A percentile compares a stretch with the other conserved stretches of the same genome.
Conservation (phyloP, 2,797 vertebrate genomes). For the Notolabrus celidotus region DNA sequence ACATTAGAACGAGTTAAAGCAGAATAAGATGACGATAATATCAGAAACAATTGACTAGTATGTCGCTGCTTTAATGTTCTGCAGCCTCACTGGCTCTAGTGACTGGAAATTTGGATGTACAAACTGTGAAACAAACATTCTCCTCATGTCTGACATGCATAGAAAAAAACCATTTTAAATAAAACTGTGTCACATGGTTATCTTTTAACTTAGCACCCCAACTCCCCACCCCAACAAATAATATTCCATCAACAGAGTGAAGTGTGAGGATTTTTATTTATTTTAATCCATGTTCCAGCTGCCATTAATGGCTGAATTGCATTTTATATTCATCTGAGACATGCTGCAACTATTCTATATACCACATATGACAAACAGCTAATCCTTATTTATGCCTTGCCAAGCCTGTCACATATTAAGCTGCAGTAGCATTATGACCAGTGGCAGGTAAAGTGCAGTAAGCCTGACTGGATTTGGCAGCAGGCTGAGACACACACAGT, state of each 20-base stretch:
- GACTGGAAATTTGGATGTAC: not conserved
- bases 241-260: conserved; percentile 37
- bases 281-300: conserved; percentile 75
- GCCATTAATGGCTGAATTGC: conserved; percentile 78
- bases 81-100: not conserved
- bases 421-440: conserved; percentile 74
- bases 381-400: conserved; percentile 82
- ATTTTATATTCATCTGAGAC: conserved; percentile 73
- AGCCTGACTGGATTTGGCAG: conserved; percentile 81
- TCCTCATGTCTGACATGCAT: too few species aligned
- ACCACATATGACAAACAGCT: conserved; percentile 75
- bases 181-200: conserved; percentile 61
- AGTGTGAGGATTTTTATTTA: conserved; percentile 66
- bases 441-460: conserved; percentile 83
- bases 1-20: too few species aligned
- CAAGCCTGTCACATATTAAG: conserved; percentile 77
- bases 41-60: too few species aligned
- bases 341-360: conserved; percentile 74
- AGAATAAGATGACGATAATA: too few species aligned
- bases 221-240: conserved; percentile 27
- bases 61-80: not conserved
- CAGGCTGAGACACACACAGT: conserved; percentile 59
- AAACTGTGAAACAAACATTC: not conserved
- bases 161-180: too few species aligned
- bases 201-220: conserved; percentile 34